Conservation (phyloP, 2,113 vertebrate genomes). For the Collichthys lucidus region DNA sequence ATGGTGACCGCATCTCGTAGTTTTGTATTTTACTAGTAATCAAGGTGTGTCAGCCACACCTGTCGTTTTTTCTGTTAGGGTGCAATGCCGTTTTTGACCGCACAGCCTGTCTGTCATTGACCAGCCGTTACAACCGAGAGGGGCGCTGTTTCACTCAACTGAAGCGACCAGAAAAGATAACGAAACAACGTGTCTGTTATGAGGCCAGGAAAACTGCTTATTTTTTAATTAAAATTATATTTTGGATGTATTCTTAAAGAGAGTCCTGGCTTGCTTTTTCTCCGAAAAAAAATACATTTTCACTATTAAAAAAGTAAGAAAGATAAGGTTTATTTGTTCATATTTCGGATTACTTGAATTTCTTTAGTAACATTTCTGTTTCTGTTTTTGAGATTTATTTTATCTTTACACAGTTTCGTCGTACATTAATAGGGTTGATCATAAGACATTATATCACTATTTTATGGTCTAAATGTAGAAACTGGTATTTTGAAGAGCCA, state of each 20-base stretch:
- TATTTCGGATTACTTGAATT: too few relatives aligned
- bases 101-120: background rate
- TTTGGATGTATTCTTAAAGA: too few relatives aligned
- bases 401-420: too few relatives aligned
- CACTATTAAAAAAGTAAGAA: too few relatives aligned
- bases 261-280: too few relatives aligned
- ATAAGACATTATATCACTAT: too few relatives aligned
- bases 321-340: background rate
- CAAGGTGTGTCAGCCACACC: background rate
- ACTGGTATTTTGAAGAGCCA: background rate
- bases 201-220: background rate
- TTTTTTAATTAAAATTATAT: background rate
- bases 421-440: too few relatives aligned
- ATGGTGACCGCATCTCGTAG: background rate
- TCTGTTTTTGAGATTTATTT: too few relatives aligned
- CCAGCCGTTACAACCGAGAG: background rate
- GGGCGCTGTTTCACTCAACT: constrained; percentile 5
- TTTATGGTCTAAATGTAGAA: background rate
- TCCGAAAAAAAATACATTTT: too few relatives aligned
- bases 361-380: too few relatives aligned
- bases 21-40: background rate
- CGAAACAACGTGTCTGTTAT: background rate
- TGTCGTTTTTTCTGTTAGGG: background rate
- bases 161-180: background rate
- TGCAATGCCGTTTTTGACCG: background rate